Base-by-base conservation (phyloP, 2,888 invertebrate species). In the Sinotaia quadrata region DNA sequence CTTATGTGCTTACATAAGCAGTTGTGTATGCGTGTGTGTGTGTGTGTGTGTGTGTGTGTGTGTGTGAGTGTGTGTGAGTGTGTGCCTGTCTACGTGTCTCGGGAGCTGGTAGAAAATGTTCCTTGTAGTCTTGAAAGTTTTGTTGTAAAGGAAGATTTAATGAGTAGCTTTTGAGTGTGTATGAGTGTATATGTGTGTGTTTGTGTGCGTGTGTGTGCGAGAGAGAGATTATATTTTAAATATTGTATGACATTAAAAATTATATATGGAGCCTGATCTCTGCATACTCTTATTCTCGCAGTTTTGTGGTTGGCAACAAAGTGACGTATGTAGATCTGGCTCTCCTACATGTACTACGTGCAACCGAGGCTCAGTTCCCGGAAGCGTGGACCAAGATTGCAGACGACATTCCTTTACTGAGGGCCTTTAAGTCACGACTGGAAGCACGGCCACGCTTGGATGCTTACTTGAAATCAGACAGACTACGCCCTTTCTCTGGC, bases 281-380 rank as follows among this genome's bases (percentile, higher is more conserved):
- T n/a, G n/a, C n/a, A n/a, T n/a, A n/a, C n/a, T n/a, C n/a, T n/a
- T n/a, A n/a, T n/a, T n/a, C n/a, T n/a, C n/a, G n/a, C 72, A 83
- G 84, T 24, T 84, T 80, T 63, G 57, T 81, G 15, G 71, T 81
- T 51, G 84, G 84, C 12, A 60, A 77, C 57, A 80, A 77, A 36
- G 34, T 81, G 52, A 81, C 79, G 5, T 84, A 81, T 52, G 80
- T 79, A 8, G 84, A 84, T 71, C 75, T 84, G 49, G 78, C 74
- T 8, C 61, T 84, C 29, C 69, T 80, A 51, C 80, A 81, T 52
- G 72, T 78, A 29, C 71, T 84, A 7, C 74, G 81, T 10, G 81
- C 80, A 0, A 78, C 83, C 8, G 80, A 74, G 44, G 60, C 76
- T 0, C 81, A 81, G 61, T 84, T 81, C 47, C 76, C 78, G 0